Percentiles rank a stretch among this genome's conserved stretches.
These are phyloP conservation scores for Alviniconcha strummeri DNA, from an alignment of 2,888 invertebrate species.

Conservation along the genomic window DNA sequence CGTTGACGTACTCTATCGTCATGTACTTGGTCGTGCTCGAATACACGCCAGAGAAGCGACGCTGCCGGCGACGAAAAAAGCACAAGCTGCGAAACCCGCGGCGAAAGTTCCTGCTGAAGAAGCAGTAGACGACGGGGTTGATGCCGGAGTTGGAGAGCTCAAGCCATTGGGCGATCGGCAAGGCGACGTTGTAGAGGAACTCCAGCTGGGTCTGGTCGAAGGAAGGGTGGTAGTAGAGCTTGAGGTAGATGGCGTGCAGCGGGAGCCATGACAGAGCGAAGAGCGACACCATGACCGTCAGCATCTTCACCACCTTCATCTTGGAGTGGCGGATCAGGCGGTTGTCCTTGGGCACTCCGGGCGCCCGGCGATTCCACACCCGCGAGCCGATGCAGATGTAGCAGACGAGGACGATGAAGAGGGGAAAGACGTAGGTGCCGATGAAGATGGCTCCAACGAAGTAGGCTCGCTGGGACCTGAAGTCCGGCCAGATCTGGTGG, in stretches of 20 bases:
- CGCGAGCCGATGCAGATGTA: conserved; percentile 93
- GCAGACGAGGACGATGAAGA: conserved; percentile 91
- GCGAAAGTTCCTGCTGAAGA: conserved; percentile 95
- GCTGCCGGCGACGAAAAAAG: conserved; percentile 21
- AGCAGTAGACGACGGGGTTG: conserved; percentile 94
- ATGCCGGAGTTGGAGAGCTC: conserved; percentile 96
- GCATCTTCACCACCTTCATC: conserved; percentile 91
- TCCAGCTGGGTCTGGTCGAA: conserved; percentile 71
- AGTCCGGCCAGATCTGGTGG: conserved; percentile 83
- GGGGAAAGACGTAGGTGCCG: conserved; percentile 91
- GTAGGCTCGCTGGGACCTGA: conserved; percentile 87
- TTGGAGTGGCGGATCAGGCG: conserved; percentile 83
- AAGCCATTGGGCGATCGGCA: conserved; percentile 94
- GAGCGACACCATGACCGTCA: conserved; percentile 91
- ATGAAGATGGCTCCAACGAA: conserved; percentile 91
- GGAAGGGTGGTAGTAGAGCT: conserved; percentile 83
- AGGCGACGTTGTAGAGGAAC: conserved; percentile 82
- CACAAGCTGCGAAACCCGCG: conserved; percentile 81
- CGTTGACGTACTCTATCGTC: conserved; percentile 44
- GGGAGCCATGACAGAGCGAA: conserved; percentile 95
- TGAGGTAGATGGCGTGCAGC: conserved; percentile 80
- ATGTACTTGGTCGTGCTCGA: conserved; percentile 45
- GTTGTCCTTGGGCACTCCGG: conserved; percentile 83
- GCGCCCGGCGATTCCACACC: conserved; percentile 89
- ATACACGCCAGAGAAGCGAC: conserved; percentile 19